Evolutionary conservation across 2,888 invertebrate genomes (phyloP).

Genomic region (Malacosoma neustria): DNA sequence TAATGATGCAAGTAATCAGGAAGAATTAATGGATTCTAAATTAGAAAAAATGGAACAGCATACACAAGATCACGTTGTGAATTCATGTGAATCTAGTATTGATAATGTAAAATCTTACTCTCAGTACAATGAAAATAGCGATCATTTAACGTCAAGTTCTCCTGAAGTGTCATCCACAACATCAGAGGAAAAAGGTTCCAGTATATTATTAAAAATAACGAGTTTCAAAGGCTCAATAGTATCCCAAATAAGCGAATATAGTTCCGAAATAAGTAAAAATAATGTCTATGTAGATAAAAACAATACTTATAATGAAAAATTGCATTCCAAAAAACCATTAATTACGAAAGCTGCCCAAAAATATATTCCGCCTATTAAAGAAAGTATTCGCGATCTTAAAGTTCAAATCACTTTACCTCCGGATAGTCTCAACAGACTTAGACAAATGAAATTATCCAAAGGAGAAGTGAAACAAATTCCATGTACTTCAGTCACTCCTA

Average conservation of each 20-base stretch:
- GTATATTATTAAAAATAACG: conserved; percentile 57
- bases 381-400: conserved; percentile 52
- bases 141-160: conserved; percentile 40
- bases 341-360: conserved; percentile 69
- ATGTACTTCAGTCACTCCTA: conserved; percentile 20
- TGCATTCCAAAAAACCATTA: conserved; percentile 39
- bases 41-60: conserved; percentile 10
- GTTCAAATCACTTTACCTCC: conserved; percentile 59
- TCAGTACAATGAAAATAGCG: conserved; percentile 21
- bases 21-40: not conserved
- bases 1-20: not conserved
- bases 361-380: conserved; percentile 65
- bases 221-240: conserved; percentile 51
- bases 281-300: conserved; percentile 53
- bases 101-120: conserved; percentile 32
- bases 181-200: conserved; percentile 54
- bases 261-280: conserved; percentile 18
- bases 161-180: conserved; percentile 67
- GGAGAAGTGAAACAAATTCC: conserved; percentile 40
- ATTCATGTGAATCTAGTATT: conserved; percentile 41
- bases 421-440: conserved; percentile 53
- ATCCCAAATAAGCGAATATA: conserved; percentile 45
- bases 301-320: conserved; percentile 31
- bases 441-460: conserved; percentile 55
- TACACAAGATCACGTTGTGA: conserved; percentile 24